Evolutionary conservation across 2,888 invertebrate species (phyloP).

Genomic region (Omphaloscelis lunosa): DNA sequence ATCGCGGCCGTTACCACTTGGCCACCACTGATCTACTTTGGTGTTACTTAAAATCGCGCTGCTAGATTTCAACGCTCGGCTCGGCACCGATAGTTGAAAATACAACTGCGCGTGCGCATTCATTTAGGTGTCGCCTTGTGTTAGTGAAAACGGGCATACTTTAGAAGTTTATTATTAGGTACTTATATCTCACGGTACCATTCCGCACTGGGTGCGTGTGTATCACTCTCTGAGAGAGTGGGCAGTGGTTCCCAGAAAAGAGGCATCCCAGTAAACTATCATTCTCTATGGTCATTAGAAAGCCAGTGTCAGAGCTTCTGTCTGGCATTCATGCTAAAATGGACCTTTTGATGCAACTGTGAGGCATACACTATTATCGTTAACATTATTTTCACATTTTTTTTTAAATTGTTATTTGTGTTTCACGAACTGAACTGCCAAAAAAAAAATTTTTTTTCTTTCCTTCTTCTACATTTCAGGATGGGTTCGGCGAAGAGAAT

Average conservation of each 20-base stretch:
- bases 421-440: too few species aligned
- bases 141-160: background rate
- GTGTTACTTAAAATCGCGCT: background rate
- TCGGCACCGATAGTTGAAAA: too few species aligned
- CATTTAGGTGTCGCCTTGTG: background rate
- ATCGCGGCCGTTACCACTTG: too few species aligned
- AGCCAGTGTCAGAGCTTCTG: too few species aligned
- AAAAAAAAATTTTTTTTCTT: too few species aligned
- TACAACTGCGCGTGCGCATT: background rate
- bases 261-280: background rate
- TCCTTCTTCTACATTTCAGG: conserved; percentile 69
- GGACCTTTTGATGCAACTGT: too few species aligned
- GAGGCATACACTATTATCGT: too few species aligned
- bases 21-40: too few species aligned
- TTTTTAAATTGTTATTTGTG: too few species aligned
- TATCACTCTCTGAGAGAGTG: background rate
- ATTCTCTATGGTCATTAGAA: background rate
- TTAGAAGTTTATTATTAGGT: background rate
- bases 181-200: background rate
- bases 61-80: background rate
- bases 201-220: background rate
- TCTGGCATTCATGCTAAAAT: too few species aligned
- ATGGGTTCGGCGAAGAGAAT: conserved; percentile 85
- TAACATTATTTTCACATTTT: too few species aligned
- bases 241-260: background rate